phyloP scores from a whole-genome alignment of 30 jellyfish, hydroid and myxozoan genomes.

The Aurelia coerulea region DNA sequence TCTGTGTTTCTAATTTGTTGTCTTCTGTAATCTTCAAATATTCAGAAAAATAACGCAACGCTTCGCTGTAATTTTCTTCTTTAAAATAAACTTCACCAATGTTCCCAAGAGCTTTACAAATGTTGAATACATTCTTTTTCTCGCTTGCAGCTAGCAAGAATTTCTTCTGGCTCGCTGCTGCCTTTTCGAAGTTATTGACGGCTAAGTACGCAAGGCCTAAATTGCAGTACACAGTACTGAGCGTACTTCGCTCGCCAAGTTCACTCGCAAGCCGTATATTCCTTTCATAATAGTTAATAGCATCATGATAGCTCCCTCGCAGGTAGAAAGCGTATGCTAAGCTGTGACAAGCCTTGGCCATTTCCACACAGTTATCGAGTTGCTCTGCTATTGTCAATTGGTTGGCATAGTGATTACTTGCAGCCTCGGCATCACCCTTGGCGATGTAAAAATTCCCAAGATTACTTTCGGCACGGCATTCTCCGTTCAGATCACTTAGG shows the following conservation, averaged over 20 bases:
- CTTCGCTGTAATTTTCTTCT: slow-evolving; percentile 68
- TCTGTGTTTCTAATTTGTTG: slow-evolving; percentile 48
- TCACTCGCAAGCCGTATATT: slow-evolving; percentile 76
- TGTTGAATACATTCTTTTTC: slow-evolving; percentile 73
- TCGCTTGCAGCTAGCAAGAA: slow-evolving; percentile 86
- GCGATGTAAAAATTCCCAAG: slow-evolving; percentile 87
- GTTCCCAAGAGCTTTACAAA: slow-evolving; percentile 94
- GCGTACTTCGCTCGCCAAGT: slow-evolving; percentile 58
- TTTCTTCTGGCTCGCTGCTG: slow-evolving; percentile 87
- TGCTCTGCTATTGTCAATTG: slow-evolving; percentile 79
- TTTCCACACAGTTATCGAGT: slow-evolving; percentile 56
- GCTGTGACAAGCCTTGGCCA: slow-evolving; percentile 92
- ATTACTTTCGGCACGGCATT: slow-evolving; percentile 94
- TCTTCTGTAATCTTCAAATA: slow-evolving; percentile 79
- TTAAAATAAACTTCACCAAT: slow-evolving; percentile 84
- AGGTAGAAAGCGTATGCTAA: slow-evolving; percentile 80
- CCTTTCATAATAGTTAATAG: slow-evolving; percentile 82
- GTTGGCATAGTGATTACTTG: slow-evolving; percentile 71
- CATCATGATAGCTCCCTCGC: slow-evolving; percentile 56
- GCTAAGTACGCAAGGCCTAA: slow-evolving; percentile 94
- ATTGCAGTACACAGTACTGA: slow-evolving; percentile 78
- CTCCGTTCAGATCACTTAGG: slow-evolving; percentile 69
- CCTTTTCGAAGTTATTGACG: slow-evolving; percentile 70
- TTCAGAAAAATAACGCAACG: slow-evolving; percentile 71
- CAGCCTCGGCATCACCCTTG: slow-evolving; percentile 52